These are phyloP conservation scores for Anabas testudineus DNA, from an alignment of 2,797 vertebrate genomes.

Conservation along the genomic window DNA sequence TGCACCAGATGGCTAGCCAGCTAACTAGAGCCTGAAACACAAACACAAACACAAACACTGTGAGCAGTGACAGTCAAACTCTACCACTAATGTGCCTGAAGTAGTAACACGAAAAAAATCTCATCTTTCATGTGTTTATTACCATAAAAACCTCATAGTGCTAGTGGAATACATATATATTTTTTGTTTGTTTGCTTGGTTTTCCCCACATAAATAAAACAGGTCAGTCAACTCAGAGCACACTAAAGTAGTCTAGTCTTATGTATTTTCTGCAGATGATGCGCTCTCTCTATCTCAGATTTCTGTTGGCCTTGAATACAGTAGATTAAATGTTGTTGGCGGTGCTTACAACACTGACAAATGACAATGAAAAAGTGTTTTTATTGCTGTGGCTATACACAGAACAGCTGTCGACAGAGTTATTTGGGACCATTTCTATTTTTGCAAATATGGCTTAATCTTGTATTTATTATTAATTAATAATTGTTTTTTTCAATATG, in stretches of 20 bases:
- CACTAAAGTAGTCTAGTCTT: no score
- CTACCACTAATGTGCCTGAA: no score
- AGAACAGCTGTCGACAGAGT: constrained; percentile 35
- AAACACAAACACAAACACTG: constrained; percentile 46
- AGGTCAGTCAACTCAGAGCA: background rate
- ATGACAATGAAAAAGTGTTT: background rate
- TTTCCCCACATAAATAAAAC: background rate
- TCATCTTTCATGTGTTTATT: no score
- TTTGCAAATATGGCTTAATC: constrained; percentile 31
- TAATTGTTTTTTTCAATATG: constrained; percentile 13
- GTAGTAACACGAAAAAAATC: no score
- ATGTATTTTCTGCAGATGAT: background rate
- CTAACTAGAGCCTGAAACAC: constrained; percentile 66
- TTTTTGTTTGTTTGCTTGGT: no score
- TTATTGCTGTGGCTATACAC: constrained; percentile 18
- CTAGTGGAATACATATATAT: background rate
- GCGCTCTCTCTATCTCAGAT: background rate
- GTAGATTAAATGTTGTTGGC: background rate
- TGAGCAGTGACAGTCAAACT: constrained; percentile 29
- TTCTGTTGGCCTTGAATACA: background rate
- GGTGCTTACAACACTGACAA: background rate
- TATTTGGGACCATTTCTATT: constrained; percentile 20
- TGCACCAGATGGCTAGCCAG: constrained; percentile 59
- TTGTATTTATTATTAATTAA: constrained; percentile 17
- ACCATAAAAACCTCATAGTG: no score